phyloP scores from a whole-genome alignment of 2,888 invertebrate species.

The Rhabditoides inermis region DNA sequence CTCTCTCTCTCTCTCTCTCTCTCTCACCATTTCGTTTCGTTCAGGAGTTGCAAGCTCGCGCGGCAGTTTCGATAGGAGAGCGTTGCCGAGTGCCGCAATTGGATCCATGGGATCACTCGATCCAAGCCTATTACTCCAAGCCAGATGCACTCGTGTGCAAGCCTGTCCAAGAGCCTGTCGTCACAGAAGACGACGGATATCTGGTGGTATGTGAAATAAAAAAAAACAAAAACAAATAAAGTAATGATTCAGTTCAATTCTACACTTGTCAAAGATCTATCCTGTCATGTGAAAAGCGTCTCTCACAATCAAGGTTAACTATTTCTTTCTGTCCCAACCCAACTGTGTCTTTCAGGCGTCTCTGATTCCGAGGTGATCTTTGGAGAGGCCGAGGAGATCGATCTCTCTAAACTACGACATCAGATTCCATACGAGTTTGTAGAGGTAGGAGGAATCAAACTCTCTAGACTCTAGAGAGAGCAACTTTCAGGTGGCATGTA shows the following conservation, averaged over 20 bases:
- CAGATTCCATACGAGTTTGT: constrained; percentile 18
- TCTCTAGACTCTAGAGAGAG: not conserved
- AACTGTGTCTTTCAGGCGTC: too few relatives aligned
- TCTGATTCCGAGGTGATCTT: constrained; percentile 23
- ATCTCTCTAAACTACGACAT: constrained; percentile 7
- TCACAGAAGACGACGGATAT: constrained; percentile 15
- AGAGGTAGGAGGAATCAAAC: constrained; percentile 13
- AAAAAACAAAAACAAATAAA: not conserved
- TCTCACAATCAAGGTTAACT: constrained; percentile 22
- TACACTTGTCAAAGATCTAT: constrained; percentile 2
- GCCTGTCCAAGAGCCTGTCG: constrained; percentile 12
- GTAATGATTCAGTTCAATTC: constrained; percentile 15
- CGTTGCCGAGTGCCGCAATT: constrained; percentile 26
- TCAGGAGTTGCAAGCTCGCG: not conserved
- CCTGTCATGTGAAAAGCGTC: constrained; percentile 18
- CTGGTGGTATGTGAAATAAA: constrained; percentile 10
- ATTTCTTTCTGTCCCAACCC: too few relatives aligned
- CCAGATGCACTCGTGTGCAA: constrained; percentile 20
- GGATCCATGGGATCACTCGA: constrained; percentile 37
- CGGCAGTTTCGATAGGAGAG: too few relatives aligned
- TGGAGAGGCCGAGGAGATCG: constrained; percentile 8
- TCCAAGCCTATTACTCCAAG: constrained; percentile 25
- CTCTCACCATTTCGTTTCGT: not conserved
- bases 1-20: not conserved
- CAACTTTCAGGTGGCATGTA: constrained; percentile 6